Percentiles rank a stretch among this genome's conserved stretches.
Evolutionary conservation across 1,140 invertebrate species (phyloP).

Genomic region (Leptinotarsa undecemlineata): DNA sequence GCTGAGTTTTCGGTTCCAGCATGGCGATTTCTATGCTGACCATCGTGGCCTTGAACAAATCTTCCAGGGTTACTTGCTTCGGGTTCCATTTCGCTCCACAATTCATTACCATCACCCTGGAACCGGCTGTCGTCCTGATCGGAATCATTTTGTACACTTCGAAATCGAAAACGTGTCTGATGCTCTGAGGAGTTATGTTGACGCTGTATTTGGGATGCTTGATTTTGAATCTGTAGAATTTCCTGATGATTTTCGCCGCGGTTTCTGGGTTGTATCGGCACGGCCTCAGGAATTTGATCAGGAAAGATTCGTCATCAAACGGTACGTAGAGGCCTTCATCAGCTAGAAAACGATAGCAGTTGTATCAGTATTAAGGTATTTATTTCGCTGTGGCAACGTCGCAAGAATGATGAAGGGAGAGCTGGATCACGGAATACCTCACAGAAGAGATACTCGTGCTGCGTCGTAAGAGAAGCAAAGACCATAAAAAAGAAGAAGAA

Average conservation of each 20-base stretch:
- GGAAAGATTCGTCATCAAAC: constrained; percentile 70
- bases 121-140: constrained; percentile 59
- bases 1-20: constrained; percentile 66
- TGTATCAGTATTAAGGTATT: too few species aligned
- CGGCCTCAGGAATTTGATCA: constrained; percentile 76
- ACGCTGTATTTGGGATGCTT: constrained; percentile 61
- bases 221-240: constrained; percentile 62
- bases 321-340: constrained; percentile 64
- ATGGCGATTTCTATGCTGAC: constrained; percentile 65
- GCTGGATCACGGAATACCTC: too few species aligned
- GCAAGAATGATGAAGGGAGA: too few species aligned
- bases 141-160: constrained; percentile 64
- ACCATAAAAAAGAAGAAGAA: too few species aligned
- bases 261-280: constrained; percentile 80
- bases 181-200: constrained; percentile 58
- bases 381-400: too few species aligned
- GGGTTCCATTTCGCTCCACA: constrained; percentile 71
- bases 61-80: constrained; percentile 60
- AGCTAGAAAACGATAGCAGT: constrained; percentile 32
- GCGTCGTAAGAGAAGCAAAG: too few species aligned
- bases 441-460: too few species aligned
- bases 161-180: constrained; percentile 58
- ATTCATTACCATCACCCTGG: constrained; percentile 62
- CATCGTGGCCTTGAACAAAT: constrained; percentile 65
- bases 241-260: constrained; percentile 68